Evolutionary conservation across 1,140 invertebrate genomes (phyloP).

Genomic region (Cydia amplana): DNA sequence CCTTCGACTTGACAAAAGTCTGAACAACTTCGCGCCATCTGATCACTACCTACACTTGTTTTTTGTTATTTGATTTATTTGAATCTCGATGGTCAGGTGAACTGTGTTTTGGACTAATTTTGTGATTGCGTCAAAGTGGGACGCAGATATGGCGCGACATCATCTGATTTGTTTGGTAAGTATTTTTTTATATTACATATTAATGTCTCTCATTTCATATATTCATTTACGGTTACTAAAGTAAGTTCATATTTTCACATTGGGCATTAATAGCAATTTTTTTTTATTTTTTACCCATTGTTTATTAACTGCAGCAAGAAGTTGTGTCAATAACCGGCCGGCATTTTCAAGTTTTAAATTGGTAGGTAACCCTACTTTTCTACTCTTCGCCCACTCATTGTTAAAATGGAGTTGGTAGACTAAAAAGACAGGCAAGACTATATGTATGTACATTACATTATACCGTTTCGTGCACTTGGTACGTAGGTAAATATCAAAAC

Average conservation of each 20-base stretch:
- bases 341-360: neutral
- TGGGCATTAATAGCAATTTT: neutral
- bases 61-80: slow-evolving; percentile 25
- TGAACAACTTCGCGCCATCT: slow-evolving; percentile 23
- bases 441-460: neutral
- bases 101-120: slow-evolving; percentile 34
- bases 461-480: too few species aligned
- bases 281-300: neutral
- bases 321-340: neutral
- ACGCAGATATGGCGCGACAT: slow-evolving; percentile 32
- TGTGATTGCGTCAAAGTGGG: slow-evolving; percentile 32
- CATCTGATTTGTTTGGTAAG: slow-evolving; percentile 37
- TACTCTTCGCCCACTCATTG: neutral
- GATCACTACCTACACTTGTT: neutral
- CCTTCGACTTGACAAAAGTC: slow-evolving; percentile 33
- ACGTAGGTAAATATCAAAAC: too few species aligned
- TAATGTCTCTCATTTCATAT: neutral
- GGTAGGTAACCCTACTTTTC: too few species aligned
- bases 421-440: neutral
- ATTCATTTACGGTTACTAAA: neutral
- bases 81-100: slow-evolving; percentile 36
- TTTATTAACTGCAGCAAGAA: neutral
- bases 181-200: slow-evolving; percentile 15
- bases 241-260: slow-evolving; percentile 1
- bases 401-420: neutral